A percentile compares a stretch with the other conserved stretches of the same genome.
These are phyloP conservation scores for Coregonus clupeaformis DNA, from an alignment of 2,113 vertebrate genomes.

Conservation along the genomic window DNA sequence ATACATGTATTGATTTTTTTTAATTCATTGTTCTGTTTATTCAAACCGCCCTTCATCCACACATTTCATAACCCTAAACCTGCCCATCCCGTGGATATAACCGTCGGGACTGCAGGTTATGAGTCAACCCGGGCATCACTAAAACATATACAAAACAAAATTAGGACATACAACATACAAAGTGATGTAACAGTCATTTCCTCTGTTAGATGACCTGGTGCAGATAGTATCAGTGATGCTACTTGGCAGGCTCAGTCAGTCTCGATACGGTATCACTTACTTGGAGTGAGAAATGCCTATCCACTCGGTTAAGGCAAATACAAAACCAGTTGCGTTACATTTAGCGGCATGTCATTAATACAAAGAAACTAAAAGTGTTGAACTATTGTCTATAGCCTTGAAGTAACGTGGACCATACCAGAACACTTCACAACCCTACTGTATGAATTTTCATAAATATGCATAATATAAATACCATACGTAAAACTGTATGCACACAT, in stretches of 20 bases:
- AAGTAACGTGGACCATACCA: slow-evolving; percentile 30
- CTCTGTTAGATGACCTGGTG: not conserved
- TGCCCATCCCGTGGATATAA: no score
- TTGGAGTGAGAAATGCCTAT: no score
- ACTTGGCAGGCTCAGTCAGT: not conserved
- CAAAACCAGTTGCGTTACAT: not conserved
- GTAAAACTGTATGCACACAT: no score
- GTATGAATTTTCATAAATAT: not conserved
- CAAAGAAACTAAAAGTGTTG: not conserved
- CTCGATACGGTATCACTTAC: not conserved
- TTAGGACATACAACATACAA: slow-evolving; percentile 7
- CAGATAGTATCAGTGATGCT: not conserved
- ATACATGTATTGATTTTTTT: no score
- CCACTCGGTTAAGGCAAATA: not conserved
- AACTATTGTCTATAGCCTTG: not conserved
- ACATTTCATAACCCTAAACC: no score
- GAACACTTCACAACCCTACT: not conserved
- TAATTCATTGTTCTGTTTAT: no score
- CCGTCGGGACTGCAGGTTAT: no score
- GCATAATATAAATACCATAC: no score
- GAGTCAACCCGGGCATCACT: no score
- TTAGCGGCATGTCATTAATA: not conserved
- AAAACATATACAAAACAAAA: not conserved
- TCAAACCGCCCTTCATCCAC: no score
- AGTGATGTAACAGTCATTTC: not conserved